Base-by-base conservation (phyloP, 2,888 invertebrate genomes). In the Ganaspis brasiliensis region DNA sequence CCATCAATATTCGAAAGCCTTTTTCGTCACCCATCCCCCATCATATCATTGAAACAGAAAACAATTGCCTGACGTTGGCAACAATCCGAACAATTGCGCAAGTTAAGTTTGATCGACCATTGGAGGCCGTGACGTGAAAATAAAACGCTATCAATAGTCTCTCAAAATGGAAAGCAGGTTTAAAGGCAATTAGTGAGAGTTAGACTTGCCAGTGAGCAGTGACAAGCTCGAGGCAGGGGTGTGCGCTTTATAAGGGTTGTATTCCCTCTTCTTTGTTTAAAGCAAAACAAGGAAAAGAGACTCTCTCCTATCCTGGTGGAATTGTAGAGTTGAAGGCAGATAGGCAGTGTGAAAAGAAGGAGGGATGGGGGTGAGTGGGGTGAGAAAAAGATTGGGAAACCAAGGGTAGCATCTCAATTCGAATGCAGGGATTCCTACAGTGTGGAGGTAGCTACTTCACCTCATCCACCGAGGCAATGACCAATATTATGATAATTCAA, bases 401-500 rank as follows among this genome's bases (percentile, higher is more conserved):
- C 16, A 9, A 73, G 40, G 63, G 63, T 9, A 45, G 76, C 72
- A 52, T 61, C 24, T 73, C 59, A 74, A 80, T 77, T 70, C 67
- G 52, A 71, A 78, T 73, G 76, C 77, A 81, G 79, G 83, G 83
- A 84, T 82, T 82, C 84, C 80, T 63, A 76, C 74, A 82, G 61
- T 61, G 37, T 61, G 37, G 45, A 67, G 79, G 79, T 75, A 83
- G 81, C 85, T 84, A 87, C 85, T 87, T 84, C 83, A 84, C 84
- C 85, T 86, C 86, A 85, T 87, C 85, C 85, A 82, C 80, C 81
- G 84, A 83, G 84, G 86, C 88, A 88, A 89, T 89, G 89, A 89
- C 89, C 89, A 90, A 89, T 90, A 90, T 90, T 90, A 90, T 90
- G 88, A 90, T 89, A 90, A 90, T 90, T 88, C 88, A 86, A 87